A percentile compares a stretch with the other conserved stretches of the same genome.
Conservation (phyloP, 1,140 invertebrate species). For the Armadillidium nasatum region DNA sequence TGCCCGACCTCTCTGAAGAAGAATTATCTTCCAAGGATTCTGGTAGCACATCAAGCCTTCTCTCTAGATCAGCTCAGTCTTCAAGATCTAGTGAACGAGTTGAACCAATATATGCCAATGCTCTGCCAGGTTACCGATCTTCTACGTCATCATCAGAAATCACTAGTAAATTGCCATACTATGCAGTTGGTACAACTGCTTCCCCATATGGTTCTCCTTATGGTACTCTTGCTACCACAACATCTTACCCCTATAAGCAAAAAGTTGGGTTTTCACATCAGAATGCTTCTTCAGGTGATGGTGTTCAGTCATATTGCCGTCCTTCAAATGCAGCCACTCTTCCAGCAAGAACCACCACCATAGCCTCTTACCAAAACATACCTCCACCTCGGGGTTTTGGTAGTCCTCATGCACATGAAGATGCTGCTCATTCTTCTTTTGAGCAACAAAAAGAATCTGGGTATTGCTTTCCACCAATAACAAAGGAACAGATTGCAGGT, state of each 20-base stretch:
- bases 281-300: conserved; percentile 11
- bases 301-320: conserved; percentile 20
- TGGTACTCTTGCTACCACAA: conserved; percentile 35
- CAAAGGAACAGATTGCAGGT: not conserved
- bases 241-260: conserved; percentile 12
- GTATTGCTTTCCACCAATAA: not conserved
- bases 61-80: conserved; percentile 28
- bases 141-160: conserved; percentile 14
- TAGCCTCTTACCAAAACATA: not conserved
- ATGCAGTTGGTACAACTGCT: conserved; percentile 18
- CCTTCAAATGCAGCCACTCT: conserved; percentile 26
- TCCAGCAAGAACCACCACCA: conserved; percentile 26
- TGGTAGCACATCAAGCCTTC: conserved; percentile 32
- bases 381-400: not conserved
- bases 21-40: conserved; percentile 28
- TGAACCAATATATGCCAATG: conserved; percentile 34
- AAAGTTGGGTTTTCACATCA: conserved; percentile 1
- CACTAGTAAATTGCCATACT: conserved; percentile 21
- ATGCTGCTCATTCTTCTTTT: not conserved
- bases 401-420: not conserved
- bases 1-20: conserved; percentile 24
- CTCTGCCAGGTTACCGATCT: conserved; percentile 8
- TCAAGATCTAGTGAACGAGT: conserved; percentile 29
- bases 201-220: conserved; percentile 17
- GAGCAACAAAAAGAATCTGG: not conserved